Conservation (phyloP, 2,888 invertebrate genomes). For the Trissolcus japonicus region DNA sequence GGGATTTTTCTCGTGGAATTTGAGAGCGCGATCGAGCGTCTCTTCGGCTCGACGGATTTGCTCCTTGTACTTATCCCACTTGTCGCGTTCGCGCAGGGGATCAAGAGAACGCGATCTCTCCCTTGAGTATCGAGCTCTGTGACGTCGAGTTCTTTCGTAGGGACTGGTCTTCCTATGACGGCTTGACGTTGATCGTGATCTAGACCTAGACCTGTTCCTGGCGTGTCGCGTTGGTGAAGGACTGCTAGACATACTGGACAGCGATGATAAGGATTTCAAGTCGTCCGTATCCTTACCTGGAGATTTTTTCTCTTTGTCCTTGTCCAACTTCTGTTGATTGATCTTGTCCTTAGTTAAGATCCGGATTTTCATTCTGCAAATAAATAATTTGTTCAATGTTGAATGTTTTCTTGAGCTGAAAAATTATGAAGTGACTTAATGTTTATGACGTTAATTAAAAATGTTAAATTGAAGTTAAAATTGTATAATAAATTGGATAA, state of each 20-base stretch:
- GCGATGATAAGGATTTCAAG: conserved; percentile 77
- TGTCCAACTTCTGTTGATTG: conserved; percentile 64
- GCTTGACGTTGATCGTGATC: conserved; percentile 67
- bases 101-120: conserved; percentile 65
- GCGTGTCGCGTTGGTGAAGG: conserved; percentile 72
- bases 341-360: conserved; percentile 73
- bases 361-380: conserved; percentile 72
- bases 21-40: conserved; percentile 81
- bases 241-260: conserved; percentile 78
- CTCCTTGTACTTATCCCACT: conserved; percentile 78
- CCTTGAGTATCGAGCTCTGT: conserved; percentile 72
- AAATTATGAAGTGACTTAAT: background rate
- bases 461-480: background rate
- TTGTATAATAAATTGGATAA: too few relatives aligned
- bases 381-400: background rate
- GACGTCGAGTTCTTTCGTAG: conserved; percentile 53
- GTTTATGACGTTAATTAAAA: background rate
- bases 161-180: conserved; percentile 59
- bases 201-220: conserved; percentile 67
- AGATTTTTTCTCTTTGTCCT: conserved; percentile 60
- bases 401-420: background rate
- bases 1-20: conserved; percentile 88
- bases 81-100: conserved; percentile 76
- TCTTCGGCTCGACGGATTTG: conserved; percentile 77
- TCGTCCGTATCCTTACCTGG: conserved; percentile 64